These are phyloP conservation scores for Triplophysa siluroides DNA, from an alignment of 2,113 vertebrate species.

Conservation along the genomic window DNA sequence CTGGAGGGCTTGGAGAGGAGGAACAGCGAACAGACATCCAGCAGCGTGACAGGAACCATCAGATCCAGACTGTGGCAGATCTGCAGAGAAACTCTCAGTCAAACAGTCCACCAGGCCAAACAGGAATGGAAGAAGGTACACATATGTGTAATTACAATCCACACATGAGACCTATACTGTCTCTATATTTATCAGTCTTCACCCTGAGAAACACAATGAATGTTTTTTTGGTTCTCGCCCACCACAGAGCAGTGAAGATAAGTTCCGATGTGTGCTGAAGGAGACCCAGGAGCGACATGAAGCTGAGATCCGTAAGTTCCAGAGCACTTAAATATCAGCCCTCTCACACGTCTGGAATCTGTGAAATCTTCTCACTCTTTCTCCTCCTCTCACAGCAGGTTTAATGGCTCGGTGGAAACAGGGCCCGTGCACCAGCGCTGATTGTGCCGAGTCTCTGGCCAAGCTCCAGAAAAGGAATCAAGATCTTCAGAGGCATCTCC, in stretches of 20 bases:
- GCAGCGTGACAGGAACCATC: slow-evolving; percentile 50
- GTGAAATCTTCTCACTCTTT: not conserved
- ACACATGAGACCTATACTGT: not conserved
- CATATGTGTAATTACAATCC: no score
- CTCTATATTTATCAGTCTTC: not conserved
- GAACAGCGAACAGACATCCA: slow-evolving; percentile 45
- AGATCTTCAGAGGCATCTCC: slow-evolving; percentile 81
- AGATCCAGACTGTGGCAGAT: slow-evolving; percentile 48
- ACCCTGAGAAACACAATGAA: not conserved
- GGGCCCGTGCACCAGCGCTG: slow-evolving; percentile 65
- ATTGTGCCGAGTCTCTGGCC: slow-evolving; percentile 69
- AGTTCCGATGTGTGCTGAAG: slow-evolving; percentile 60
- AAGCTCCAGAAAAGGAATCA: slow-evolving; percentile 80
- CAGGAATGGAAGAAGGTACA: slow-evolving; percentile 79
- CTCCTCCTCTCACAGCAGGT: slow-evolving; percentile 45
- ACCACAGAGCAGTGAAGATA: slow-evolving; percentile 67
- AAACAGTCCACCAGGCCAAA: slow-evolving; percentile 67
- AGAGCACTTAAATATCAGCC: slow-evolving; percentile 53
- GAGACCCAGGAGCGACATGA: slow-evolving; percentile 67
- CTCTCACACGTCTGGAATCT: not conserved
- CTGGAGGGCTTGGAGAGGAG: slow-evolving; percentile 70
- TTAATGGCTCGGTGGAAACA: slow-evolving; percentile 59
- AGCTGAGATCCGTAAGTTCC: slow-evolving; percentile 61
- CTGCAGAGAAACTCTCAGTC: slow-evolving; percentile 69
- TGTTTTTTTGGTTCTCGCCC: not conserved